Conservation (phyloP, 2,797 vertebrate genomes). For the Sebastes cheni region DNA sequence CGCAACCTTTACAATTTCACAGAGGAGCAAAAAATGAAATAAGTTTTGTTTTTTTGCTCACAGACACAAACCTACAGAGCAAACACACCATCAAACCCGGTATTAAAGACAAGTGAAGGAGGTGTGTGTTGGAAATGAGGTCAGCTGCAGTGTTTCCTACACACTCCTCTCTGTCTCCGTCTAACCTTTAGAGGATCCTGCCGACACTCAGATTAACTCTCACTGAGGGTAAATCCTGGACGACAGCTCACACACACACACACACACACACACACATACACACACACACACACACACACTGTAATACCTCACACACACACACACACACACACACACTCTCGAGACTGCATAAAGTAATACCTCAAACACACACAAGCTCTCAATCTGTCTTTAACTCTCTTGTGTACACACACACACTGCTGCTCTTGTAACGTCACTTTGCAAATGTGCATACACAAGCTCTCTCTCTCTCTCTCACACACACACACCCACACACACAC, state of each 20-base stretch:
- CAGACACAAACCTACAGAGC: not conserved
- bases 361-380: slow-evolving; percentile 48
- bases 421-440: slow-evolving; percentile 44
- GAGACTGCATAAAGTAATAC: slow-evolving; percentile 51
- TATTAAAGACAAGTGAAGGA: slow-evolving; percentile 23
- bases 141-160: slow-evolving; percentile 59
- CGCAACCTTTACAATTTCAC: not conserved
- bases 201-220: slow-evolving; percentile 71
- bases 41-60: not conserved
- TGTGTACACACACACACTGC: slow-evolving; percentile 19
- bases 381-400: slow-evolving; percentile 58
- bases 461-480: slow-evolving; percentile 13
- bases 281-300: not conserved
- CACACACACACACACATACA: slow-evolving; percentile 1
- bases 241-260: slow-evolving; percentile 62
- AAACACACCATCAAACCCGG: slow-evolving; percentile 8
- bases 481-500: not conserved
- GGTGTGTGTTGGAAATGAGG: slow-evolving; percentile 56
- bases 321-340: not conserved
- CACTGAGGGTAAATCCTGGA: slow-evolving; percentile 70
- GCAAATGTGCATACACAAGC: slow-evolving; percentile 58
- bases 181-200: slow-evolving; percentile 75
- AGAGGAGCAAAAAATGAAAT: not conserved
- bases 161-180: slow-evolving; percentile 55
- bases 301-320: not conserved